Percentiles rank a stretch among this genome's conserved stretches.
These are phyloP conservation scores for Ataeniobius toweri DNA, from an alignment of 2,797 vertebrate genomes.

Conservation along the genomic window DNA sequence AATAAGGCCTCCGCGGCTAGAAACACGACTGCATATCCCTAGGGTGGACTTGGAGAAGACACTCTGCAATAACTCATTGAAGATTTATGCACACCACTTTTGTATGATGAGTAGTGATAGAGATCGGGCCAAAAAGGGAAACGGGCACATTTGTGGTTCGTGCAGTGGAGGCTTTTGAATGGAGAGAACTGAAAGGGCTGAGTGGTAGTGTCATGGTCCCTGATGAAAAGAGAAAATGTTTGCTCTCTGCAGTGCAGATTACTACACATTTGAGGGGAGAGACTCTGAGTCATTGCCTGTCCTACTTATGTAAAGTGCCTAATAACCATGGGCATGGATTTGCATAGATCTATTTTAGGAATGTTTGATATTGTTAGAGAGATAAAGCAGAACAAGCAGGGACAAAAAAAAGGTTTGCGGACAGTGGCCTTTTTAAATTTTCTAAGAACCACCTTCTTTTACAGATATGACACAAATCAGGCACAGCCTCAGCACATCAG, in stretches of 20 bases:
- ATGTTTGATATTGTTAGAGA: slow-evolving; percentile 53
- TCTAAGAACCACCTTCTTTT: slow-evolving; percentile 24
- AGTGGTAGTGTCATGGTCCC: slow-evolving; percentile 44
- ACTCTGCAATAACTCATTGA: slow-evolving; percentile 46
- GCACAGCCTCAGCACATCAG: slow-evolving; percentile 6
- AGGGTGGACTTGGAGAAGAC: slow-evolving; percentile 45
- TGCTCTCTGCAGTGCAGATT: slow-evolving; percentile 49
- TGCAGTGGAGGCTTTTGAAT: slow-evolving; percentile 46
- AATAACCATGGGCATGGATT: slow-evolving; percentile 65
- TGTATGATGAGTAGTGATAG: slow-evolving; percentile 51
- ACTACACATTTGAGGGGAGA: slow-evolving; percentile 54
- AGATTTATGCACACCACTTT: slow-evolving; percentile 58
- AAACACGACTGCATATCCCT: slow-evolving; percentile 44
- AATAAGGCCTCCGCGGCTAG: slow-evolving; percentile 25
- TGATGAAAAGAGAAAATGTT: slow-evolving; percentile 41
- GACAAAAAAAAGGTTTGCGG: slow-evolving; percentile 17
- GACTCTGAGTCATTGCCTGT: slow-evolving; percentile 65
- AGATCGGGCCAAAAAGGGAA: slow-evolving; percentile 39
- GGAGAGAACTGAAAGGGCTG: slow-evolving; percentile 42
- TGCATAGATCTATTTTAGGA: slow-evolving; percentile 71
- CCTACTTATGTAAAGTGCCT: slow-evolving; percentile 69
- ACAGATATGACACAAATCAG: slow-evolving; percentile 30
- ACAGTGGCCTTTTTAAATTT: slow-evolving; percentile 25
- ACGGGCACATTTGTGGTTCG: slow-evolving; percentile 52
- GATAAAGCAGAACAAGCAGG: slow-evolving; percentile 44